Conservation (phyloP, 1,140 invertebrate genomes). For the Acromyrmex heyeri region DNA sequence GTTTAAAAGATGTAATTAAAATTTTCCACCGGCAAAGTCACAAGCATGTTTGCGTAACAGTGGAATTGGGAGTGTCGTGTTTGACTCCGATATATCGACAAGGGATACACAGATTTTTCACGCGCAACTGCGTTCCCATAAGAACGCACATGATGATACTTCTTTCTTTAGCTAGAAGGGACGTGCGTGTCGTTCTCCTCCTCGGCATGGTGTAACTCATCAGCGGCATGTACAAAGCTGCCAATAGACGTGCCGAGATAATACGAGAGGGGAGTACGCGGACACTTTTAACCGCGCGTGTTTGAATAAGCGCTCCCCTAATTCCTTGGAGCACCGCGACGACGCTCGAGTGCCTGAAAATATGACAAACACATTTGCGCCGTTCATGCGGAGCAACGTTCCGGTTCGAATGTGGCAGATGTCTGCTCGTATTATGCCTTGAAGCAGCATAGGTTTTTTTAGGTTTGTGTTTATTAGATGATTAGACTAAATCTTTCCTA, state of each 20-base stretch:
- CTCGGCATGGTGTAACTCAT: constrained; percentile 66
- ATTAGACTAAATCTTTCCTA: background rate
- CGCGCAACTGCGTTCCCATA: constrained; percentile 62
- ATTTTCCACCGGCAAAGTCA: constrained; percentile 23
- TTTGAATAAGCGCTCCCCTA: constrained; percentile 74
- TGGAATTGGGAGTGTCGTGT: background rate
- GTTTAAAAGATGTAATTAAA: background rate
- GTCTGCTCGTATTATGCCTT: constrained; percentile 47
- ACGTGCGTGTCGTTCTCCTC: constrained; percentile 1
- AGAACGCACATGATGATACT: background rate
- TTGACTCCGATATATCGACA: constrained; percentile 25
- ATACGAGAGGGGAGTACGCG: constrained; percentile 42
- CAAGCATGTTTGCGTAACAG: constrained; percentile 22
- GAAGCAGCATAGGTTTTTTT: constrained; percentile 14
- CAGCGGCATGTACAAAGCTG: constrained; percentile 65
- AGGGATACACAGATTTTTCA: constrained; percentile 57
- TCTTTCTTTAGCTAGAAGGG: constrained; percentile 41
- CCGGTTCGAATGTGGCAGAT: constrained; percentile 60
- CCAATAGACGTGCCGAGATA: constrained; percentile 62
- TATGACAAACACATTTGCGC: constrained; percentile 75
- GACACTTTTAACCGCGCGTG: constrained; percentile 71
- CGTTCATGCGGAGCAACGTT: constrained; percentile 62
- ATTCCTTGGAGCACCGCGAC: constrained; percentile 71
- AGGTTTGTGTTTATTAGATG: background rate
- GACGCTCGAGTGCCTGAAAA: constrained; percentile 64